phyloP scores from a whole-genome alignment of 2,797 vertebrate genomes.

The Mormyrus proboscirostris region DNA sequence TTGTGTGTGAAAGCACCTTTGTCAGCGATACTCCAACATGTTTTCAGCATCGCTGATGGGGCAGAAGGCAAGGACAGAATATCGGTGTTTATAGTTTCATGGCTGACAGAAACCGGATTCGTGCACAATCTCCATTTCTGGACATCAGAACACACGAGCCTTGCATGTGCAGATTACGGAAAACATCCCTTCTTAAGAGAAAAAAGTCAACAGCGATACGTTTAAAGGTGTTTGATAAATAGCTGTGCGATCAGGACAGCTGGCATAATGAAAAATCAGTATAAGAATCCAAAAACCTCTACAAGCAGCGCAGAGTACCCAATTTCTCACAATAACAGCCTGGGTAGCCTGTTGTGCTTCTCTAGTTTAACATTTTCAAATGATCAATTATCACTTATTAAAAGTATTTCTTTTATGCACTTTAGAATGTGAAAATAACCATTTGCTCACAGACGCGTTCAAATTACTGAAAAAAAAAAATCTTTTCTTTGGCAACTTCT shows the following conservation, averaged over 20 bases:
- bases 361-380: neutral
- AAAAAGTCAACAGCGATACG: neutral
- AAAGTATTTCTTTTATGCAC: neutral
- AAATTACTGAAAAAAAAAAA: neutral
- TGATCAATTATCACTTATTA: neutral
- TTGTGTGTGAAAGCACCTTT: neutral
- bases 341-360: neutral
- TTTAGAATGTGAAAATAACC: neutral
- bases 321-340: neutral
- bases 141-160: neutral
- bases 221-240: neutral
- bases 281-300: neutral
- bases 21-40: neutral
- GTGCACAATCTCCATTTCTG: neutral
- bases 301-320: neutral
- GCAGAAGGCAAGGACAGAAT: constrained; percentile 5
- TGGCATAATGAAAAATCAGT: neutral
- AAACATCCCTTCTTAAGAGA: neutral
- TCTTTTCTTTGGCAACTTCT: neutral
- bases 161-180: neutral
- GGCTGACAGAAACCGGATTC: neutral
- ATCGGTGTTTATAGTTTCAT: neutral
- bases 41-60: neutral
- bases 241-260: neutral
- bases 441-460: neutral